Evolutionary conservation across 2,113 vertebrate genomes (phyloP).

Genomic region (Microtus pennsylvanicus): DNA sequence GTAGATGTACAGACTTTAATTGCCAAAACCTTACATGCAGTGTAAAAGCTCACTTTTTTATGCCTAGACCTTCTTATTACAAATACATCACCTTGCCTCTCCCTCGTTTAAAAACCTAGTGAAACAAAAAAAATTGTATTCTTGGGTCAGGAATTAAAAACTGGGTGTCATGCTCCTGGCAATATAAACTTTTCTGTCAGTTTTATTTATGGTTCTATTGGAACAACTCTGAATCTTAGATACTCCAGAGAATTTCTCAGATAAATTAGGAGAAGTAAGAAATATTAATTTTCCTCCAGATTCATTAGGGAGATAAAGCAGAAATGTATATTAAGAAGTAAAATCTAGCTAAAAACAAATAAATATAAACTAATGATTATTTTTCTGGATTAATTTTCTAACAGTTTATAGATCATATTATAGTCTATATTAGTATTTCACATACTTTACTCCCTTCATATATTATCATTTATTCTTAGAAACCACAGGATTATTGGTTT

Average conservation of each 20-base stretch:
- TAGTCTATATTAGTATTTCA: background rate
- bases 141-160: background rate
- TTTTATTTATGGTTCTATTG: background rate
- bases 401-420: rapidly evolving
- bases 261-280: background rate
- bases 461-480: conserved; percentile 25
- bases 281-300: conserved; percentile 40
- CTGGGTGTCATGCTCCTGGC: background rate
- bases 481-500: background rate
- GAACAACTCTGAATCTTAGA: background rate
- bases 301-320: background rate
- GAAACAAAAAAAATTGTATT: background rate
- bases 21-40: background rate
- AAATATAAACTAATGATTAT: background rate
- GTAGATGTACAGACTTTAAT: background rate
- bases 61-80: background rate
- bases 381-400: background rate
- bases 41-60: background rate
- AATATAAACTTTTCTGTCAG: background rate
- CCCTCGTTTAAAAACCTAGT: background rate
- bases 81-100: rapidly evolving
- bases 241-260: background rate
- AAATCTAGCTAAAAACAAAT: conserved; percentile 35
- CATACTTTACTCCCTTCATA: background rate
- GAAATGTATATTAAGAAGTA: background rate